A percentile compares a stretch with the other conserved stretches of the same genome.
These are phyloP conservation scores for Cryptotis parvus DNA, from an alignment of 2,113 vertebrate genomes.

Conservation along the genomic window DNA sequence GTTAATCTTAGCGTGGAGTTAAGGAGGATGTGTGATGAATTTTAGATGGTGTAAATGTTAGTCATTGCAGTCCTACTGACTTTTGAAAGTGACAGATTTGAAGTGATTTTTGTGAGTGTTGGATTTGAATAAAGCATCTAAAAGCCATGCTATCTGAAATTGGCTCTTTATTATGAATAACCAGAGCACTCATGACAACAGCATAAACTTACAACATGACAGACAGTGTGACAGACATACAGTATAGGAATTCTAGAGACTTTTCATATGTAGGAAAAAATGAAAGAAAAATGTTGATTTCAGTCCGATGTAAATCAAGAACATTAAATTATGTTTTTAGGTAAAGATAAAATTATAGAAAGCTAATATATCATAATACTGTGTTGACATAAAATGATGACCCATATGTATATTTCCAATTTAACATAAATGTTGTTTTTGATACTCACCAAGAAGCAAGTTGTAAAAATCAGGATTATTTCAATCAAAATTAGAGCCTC, in stretches of 20 bases:
- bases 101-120: no score
- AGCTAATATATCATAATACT: background rate
- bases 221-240: background rate
- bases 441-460: slow-evolving; percentile 57
- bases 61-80: no score
- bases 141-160: no score
- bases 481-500: slow-evolving; percentile 28
- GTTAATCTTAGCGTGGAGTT: no score
- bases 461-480: slow-evolving; percentile 33
- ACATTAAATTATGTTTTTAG: slow-evolving; percentile 5
- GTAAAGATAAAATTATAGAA: slow-evolving; percentile 38
- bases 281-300: background rate
- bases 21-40: no score
- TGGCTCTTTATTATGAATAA: no score
- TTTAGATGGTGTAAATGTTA: no score
- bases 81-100: no score
- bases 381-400: background rate
- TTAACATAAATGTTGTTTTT: background rate
- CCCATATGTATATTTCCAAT: background rate
- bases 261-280: background rate
- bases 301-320: background rate
- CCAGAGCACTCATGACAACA: no score
- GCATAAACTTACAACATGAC: background rate
- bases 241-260: background rate
- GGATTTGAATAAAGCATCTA: no score